Evolutionary conservation across 2,113 vertebrate genomes (phyloP).

Genomic region (Caretta caretta): DNA sequence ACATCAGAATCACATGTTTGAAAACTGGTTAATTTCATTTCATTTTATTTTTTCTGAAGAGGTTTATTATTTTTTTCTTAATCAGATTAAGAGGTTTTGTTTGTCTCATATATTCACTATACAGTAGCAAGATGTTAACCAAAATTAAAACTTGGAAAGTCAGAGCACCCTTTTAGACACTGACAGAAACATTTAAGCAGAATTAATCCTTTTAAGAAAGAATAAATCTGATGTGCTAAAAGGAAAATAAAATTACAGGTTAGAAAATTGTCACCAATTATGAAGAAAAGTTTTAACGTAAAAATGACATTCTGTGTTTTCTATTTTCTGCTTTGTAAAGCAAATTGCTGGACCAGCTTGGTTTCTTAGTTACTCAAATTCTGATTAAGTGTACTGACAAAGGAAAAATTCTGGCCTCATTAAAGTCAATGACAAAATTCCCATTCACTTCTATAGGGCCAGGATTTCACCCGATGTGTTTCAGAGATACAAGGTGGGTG

Average conservation of each 20-base stretch:
- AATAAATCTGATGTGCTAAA: neutral
- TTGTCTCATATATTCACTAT: neutral
- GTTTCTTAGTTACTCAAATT: neutral
- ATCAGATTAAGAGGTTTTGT: too few relatives aligned
- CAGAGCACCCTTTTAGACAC: neutral
- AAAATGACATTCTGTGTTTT: neutral
- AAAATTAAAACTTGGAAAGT: neutral
- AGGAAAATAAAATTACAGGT: neutral
- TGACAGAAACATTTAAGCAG: neutral
- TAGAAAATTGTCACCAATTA: neutral
- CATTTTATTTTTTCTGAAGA: accelerated
- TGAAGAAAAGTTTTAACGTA: neutral
- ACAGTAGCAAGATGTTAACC: neutral
- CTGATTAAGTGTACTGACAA: neutral
- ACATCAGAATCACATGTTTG: neutral
- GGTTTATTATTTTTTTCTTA: neutral
- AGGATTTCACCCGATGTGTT: too few relatives aligned
- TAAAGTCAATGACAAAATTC: neutral
- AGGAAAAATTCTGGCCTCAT: neutral
- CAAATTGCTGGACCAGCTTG: neutral
- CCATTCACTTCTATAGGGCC: neutral
- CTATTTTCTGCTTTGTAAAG: neutral
- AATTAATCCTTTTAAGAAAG: neutral
- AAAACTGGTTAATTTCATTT: neutral
- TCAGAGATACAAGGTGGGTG: too few relatives aligned